Evolutionary conservation across 1,140 invertebrate genomes (phyloP).

Genomic region (Hesperophylax magnus): DNA sequence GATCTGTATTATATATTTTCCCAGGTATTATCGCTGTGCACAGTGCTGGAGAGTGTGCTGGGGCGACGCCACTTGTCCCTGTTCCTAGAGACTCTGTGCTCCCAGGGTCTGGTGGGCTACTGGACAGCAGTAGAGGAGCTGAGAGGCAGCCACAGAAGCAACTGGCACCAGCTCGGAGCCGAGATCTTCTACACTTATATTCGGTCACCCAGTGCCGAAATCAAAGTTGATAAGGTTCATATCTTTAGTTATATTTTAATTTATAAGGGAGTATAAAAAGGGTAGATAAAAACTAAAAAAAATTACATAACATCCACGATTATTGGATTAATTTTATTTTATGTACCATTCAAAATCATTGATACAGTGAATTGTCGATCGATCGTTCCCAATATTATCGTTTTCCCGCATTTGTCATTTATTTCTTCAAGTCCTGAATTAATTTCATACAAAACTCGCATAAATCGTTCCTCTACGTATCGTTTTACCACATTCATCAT

Average conservation of each 20-base stretch:
- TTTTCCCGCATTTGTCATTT: too few species aligned
- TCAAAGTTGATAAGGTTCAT: conserved; percentile 81
- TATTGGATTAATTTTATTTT: too few species aligned
- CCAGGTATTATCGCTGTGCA: conserved; percentile 74
- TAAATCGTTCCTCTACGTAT: too few species aligned
- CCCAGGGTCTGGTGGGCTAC: conserved; percentile 86
- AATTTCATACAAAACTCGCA: too few species aligned
- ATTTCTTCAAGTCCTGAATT: too few species aligned
- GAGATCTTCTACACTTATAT: conserved; percentile 94
- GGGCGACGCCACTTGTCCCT: conserved; percentile 82
- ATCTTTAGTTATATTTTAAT: neutral
- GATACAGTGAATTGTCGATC: too few species aligned
- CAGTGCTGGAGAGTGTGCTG: conserved; percentile 79
- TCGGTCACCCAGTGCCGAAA: conserved; percentile 81
- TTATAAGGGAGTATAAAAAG: too few species aligned
- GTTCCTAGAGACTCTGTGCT: conserved; percentile 86
- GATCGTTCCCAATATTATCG: too few species aligned
- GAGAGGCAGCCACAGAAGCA: conserved; percentile 77
- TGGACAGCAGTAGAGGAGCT: conserved; percentile 92
- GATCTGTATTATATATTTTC: conserved; percentile 12
- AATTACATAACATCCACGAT: too few species aligned
- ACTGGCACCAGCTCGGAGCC: conserved; percentile 89
- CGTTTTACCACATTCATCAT: too few species aligned
- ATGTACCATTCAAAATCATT: too few species aligned
- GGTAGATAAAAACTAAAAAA: too few species aligned